phyloP scores from a whole-genome alignment of 2,888 invertebrate species.

The Leptopterna dolabrata region DNA sequence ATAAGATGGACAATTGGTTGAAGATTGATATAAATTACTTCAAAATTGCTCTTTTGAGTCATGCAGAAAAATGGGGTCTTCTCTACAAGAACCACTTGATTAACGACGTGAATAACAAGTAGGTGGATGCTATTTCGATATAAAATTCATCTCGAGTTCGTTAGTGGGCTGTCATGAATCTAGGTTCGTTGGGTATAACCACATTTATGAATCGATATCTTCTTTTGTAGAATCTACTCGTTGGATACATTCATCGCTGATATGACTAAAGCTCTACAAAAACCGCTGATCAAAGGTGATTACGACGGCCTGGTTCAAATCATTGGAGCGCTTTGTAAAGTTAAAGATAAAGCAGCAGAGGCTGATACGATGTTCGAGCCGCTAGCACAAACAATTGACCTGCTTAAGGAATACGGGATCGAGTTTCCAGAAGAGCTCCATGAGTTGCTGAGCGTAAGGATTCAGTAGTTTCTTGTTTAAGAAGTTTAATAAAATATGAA shows the following conservation, averaged over 20 bases:
- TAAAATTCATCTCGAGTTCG: background rate
- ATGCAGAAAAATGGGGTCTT: conserved; percentile 88
- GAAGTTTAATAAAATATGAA: background rate
- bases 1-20: conserved; percentile 83
- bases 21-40: conserved; percentile 81
- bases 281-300: conserved; percentile 81
- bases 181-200: too few species aligned
- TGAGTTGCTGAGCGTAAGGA: conserved; percentile 75
- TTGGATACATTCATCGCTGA: conserved; percentile 82
- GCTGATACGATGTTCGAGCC: conserved; percentile 94
- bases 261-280: conserved; percentile 78
- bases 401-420: conserved; percentile 86
- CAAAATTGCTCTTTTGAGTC: conserved; percentile 84
- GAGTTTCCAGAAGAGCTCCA: conserved; percentile 83
- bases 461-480: background rate
- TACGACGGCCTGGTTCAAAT: conserved; percentile 85
- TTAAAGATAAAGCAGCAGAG: conserved; percentile 81
- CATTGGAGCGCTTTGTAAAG: conserved; percentile 82
- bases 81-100: conserved; percentile 81
- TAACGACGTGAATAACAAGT: conserved; percentile 51
- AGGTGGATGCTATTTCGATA: background rate
- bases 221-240: conserved; percentile 71
- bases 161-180: too few species aligned
- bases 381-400: conserved; percentile 84
- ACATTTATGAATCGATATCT: too few species aligned